Evolutionary conservation across 1,140 invertebrate genomes (phyloP), one percentile per base, ranked within the genome.

Genomic region (Drosophila murphyi): DNA sequence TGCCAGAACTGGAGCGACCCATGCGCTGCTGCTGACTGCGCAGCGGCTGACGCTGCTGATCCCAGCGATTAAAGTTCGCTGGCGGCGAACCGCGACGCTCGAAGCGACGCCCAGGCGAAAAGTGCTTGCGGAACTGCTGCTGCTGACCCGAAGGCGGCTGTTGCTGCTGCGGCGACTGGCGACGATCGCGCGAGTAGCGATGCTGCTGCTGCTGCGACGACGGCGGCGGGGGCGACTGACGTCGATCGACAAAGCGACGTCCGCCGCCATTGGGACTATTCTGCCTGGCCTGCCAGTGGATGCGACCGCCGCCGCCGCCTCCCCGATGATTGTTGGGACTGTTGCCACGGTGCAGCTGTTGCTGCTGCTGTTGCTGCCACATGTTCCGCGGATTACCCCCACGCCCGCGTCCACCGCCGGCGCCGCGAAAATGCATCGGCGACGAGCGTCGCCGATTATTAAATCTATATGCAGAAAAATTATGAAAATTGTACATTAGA

Each of bases 371-470:
- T 28, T 70, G 72, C 31, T 74, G 65, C 76, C 72, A 74, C 72
- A 71, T 77, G 32, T 76, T 79, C 2, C 93, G 78, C 20, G 93
- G 89, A 3, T 93, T 92, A 52, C 71, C 80, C 2, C 71, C 74
- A 5, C 55, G 28, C 0, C 72, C 72, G 64, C 67, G 62, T 20
- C 64, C 60, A 7, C 74, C 54, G 0, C 79, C 67, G 28, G 79
- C 78, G n/a, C 83, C 86, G 10, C 85, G 80, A 34, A 87, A 92
- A 56, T 91, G 78, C 81, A 92, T 85, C 28, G 54, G 62, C 5
- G 91, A 91, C 6, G 91, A 92, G 2, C 88, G 80, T 5, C 90
- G 88, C 10, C 82, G 79, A 50, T 92, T 87, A 47, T 92, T 92
- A 29, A 91, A 91, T 5, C 91, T 92, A 45, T 34, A 29, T 5